A percentile compares a stretch with the other conserved stretches of the same genome.
These are phyloP conservation scores for Motacilla tschutschensis DNA, from an alignment of 2,113 vertebrate species.

Conservation along the genomic window DNA sequence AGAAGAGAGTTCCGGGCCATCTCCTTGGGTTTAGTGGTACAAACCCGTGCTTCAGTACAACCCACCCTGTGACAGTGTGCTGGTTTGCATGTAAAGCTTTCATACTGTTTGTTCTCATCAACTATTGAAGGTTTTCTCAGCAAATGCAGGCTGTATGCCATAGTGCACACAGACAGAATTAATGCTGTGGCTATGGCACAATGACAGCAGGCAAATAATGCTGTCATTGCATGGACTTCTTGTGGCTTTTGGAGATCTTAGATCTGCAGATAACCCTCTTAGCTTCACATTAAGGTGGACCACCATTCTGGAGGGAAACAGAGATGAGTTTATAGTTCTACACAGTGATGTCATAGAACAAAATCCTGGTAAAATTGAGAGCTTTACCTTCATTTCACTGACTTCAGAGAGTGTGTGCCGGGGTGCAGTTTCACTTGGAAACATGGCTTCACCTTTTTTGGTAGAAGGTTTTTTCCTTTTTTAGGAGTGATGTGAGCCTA, in stretches of 20 bases:
- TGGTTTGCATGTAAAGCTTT: background rate
- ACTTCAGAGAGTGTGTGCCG: background rate
- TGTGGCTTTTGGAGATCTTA: background rate
- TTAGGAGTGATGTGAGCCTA: background rate
- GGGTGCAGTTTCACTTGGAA: background rate
- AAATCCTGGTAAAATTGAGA: background rate
- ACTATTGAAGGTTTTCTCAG: background rate
- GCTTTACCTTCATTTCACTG: background rate
- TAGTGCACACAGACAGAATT: background rate
- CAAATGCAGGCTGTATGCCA: accelerated
- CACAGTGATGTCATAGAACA: background rate
- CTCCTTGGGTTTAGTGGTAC: background rate
- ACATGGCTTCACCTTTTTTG: background rate
- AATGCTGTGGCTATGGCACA: background rate
- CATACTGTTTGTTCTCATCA: background rate
- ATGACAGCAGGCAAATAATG: background rate
- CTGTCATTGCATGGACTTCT: background rate
- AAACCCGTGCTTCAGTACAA: background rate
- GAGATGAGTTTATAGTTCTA: background rate
- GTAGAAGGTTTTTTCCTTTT: background rate
- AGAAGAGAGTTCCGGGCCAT: background rate
- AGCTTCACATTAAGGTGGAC: background rate
- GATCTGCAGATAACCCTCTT: background rate
- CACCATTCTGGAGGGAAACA: background rate
- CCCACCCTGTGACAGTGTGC: background rate